phyloP scores from a whole-genome alignment of 2,113 vertebrate species.

The Gallinago undulata region DNA sequence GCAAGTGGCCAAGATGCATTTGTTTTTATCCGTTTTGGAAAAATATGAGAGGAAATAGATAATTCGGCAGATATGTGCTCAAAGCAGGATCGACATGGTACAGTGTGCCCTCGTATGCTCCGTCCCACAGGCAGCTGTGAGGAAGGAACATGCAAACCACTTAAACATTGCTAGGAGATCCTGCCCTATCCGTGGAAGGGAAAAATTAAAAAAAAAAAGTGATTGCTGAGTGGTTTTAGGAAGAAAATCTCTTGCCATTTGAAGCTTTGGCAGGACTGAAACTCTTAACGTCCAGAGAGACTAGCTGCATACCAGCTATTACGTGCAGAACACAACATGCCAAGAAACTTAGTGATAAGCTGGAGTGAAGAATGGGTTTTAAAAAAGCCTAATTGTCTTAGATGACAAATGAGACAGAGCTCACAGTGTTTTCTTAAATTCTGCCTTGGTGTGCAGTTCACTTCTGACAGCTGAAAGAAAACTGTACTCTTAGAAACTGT shows the following conservation, averaged over 20 bases:
- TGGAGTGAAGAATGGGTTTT: conserved; percentile 42
- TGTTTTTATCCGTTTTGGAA: conserved; percentile 35
- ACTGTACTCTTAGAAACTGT: not conserved
- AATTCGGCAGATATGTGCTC: not conserved
- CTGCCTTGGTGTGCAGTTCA: not conserved
- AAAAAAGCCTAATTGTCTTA: conserved; percentile 42
- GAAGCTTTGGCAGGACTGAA: not conserved
- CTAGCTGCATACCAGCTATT: not conserved
- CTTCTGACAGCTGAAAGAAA: conserved; percentile 4
- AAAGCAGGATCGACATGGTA: not conserved
- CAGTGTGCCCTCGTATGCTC: not conserved
- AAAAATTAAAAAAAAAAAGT: not conserved
- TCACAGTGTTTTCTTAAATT: conserved; percentile 33
- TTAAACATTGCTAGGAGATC: not conserved
- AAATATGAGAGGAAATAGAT: conserved; percentile 11
- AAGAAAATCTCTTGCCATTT: not conserved
- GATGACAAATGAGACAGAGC: conserved; percentile 38
- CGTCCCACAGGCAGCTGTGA: conserved; percentile 13
- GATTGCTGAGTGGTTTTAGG: not conserved
- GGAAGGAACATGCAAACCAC: conserved; percentile 33
- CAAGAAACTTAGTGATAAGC: conserved; percentile 29
- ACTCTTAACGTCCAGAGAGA: not conserved
- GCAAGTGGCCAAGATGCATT: conserved; percentile 9
- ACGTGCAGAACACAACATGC: conserved; percentile 1
- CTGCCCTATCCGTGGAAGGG: not conserved